Evolutionary conservation across 2,113 vertebrate genomes (phyloP), one percentile per base, ranked within the genome.

Genomic region (Pan troglodytes): DNA sequence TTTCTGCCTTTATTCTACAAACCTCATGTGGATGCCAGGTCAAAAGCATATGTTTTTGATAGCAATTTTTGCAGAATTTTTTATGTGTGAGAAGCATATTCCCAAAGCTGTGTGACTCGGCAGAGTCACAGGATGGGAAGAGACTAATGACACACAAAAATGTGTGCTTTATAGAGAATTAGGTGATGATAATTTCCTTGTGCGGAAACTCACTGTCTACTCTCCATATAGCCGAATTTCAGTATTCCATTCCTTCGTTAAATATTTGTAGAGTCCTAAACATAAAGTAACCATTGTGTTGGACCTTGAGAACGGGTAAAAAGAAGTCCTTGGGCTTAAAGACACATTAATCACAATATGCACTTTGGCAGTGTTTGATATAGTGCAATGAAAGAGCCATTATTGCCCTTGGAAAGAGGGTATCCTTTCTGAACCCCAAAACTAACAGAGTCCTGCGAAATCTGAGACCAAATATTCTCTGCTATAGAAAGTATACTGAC

Each of bases 1-100:
- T 83, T 43, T 89, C 61, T 84, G 75, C 76, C 91, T 97, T 96
- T 95, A 75, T 95, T 94, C 97, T 86, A 0, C 43, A 93, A 91
- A 9, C 78, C 48, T 82, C 93, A 64, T 84, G 79, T 64, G 91
- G 86, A 43, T 95, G 73, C 91, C 55, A 20, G 88, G 73, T 97
- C 95, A 95, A 67, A 93, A 40, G 80, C 73, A n/a, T 81, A 50
- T 52, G 93, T 35, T 92, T 93, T 61, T 64, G 50, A 55, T 50
- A 81, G 88, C 73, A 96, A 93, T 89, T 94, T 94, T 85, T 91
- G 76, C 90, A 94, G 89, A 61, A 70, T 95, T 90, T 95, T 91
- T 68, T 73, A 57, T 22, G 23, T 1, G 0, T 52, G 40, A 59
- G 78, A 79, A 78, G 35, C 86, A 4, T 55, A 57, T 93, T 88